Evolutionary conservation across 2,113 vertebrate species (phyloP), one percentile per base, ranked within the genome.

Genomic region (Beaufortia kweichowensis): DNA sequence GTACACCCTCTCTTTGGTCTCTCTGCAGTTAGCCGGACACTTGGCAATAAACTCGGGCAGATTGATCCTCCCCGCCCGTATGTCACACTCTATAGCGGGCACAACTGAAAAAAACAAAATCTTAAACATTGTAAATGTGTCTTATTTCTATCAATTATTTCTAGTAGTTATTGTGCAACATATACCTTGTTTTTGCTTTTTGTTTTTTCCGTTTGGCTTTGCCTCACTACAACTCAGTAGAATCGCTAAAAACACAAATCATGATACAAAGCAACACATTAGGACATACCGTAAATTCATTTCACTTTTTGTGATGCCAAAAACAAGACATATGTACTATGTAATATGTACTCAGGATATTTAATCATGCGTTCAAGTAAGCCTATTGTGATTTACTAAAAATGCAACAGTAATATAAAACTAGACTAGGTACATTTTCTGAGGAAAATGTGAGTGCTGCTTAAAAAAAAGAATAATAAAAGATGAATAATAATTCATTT

Each of bases 31-130:
- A 0, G 94, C 87, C 0, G 97, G 96, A 80, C 97, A 99, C 79
- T 93, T 96, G 67, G 89, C 97, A 29, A 99, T 94, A 85, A 99
- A 99, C 89, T 99, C 97, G 26, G 92, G 90, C 79, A 95, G 91
- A 75, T 84, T 93, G 83, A 99, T 92, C 90, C 96, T 98, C 39
- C 95, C 96, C 0, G 97, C 96, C 87, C 95, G 93, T 85, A 96
- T 87, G 28, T 97, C 94, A 1, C 97, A 99, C 59, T 94, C 92
- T 24, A 99, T 93, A 78, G 92, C 91, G 71, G 97, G 96, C 81
- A 95, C 90, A 79, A 91, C 97, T 99, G 89, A 48, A 72, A 28
- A n/a, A 71, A 61, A 88, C 81, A 86, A 82, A 48, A 29, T n/a
- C n/a, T n/a, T n/a, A n/a, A n/a, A n/a, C n/a, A n/a, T n/a, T n/a